phyloP scores from a whole-genome alignment of 2,888 invertebrate species.

The Plagiodera versicolora region DNA sequence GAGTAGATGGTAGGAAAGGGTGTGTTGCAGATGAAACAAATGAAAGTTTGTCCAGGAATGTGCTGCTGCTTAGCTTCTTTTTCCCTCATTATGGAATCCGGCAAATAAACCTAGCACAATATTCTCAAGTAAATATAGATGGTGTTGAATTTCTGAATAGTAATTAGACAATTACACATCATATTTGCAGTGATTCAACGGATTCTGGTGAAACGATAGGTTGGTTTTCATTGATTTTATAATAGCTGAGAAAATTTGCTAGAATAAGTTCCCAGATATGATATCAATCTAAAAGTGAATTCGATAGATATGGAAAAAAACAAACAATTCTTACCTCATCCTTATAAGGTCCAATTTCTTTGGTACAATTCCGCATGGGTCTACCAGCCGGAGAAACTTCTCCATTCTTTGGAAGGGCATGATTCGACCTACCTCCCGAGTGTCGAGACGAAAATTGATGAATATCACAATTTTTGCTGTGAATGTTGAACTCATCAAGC shows the following conservation, averaged over 20 bases:
- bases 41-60: constrained; percentile 41
- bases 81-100: constrained; percentile 29
- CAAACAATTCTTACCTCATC: constrained; percentile 40
- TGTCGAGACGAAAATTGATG: constrained; percentile 37
- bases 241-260: too few relatives aligned
- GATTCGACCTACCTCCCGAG: not conserved
- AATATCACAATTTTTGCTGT: constrained; percentile 47
- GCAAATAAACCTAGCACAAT: constrained; percentile 20
- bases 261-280: too few relatives aligned
- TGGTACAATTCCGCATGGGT: constrained; percentile 49
- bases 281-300: too few relatives aligned
- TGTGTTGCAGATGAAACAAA: constrained; percentile 51
- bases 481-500: constrained; percentile 52
- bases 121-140: too few relatives aligned
- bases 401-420: constrained; percentile 27
- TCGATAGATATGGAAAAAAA: too few relatives aligned
- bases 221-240: too few relatives aligned
- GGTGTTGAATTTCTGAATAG: too few relatives aligned
- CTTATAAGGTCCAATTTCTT: constrained; percentile 48
- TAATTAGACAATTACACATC: too few relatives aligned
- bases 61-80: constrained; percentile 23
- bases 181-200: too few relatives aligned
- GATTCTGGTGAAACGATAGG: too few relatives aligned
- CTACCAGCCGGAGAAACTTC: constrained; percentile 44
- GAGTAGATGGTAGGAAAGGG: constrained; percentile 53